These are phyloP conservation scores for Epinotia nisella DNA, from an alignment of 2,888 invertebrate genomes.

Conservation along the genomic window DNA sequence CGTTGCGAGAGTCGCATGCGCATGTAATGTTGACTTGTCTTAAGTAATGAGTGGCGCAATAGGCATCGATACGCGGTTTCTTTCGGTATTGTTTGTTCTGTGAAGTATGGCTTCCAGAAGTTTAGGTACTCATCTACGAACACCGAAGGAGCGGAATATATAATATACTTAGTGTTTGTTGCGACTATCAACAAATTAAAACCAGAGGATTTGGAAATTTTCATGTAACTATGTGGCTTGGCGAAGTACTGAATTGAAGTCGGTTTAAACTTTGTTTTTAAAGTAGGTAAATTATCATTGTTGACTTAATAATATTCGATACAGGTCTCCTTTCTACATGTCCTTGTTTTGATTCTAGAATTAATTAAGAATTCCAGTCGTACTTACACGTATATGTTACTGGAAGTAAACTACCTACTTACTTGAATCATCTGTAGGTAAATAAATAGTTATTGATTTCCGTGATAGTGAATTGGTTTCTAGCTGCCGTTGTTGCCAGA, in stretches of 20 bases:
- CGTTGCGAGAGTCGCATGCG: slow-evolving; percentile 31
- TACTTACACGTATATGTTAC: neutral
- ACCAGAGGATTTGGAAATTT: no score
- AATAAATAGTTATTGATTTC: slow-evolving; percentile 11
- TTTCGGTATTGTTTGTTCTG: slow-evolving; percentile 38
- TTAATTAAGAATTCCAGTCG: no score
- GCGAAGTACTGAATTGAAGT: no score
- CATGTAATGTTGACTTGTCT: slow-evolving; percentile 43
- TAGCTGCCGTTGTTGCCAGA: neutral
- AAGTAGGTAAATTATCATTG: no score
- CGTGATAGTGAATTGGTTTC: slow-evolving; percentile 17
- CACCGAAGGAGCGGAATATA: neutral
- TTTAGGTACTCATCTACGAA: slow-evolving; percentile 6
- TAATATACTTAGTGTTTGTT: neutral
- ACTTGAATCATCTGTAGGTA: slow-evolving; percentile 4
- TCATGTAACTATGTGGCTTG: no score
- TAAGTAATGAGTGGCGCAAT: slow-evolving; percentile 46
- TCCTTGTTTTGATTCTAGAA: no score
- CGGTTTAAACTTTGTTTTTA: no score
- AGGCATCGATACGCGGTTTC: slow-evolving; percentile 25
- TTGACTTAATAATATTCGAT: no score
- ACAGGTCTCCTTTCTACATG: no score
- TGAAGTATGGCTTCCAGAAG: slow-evolving; percentile 43
- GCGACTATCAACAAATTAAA: neutral
- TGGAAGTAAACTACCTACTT: slow-evolving; percentile 15